phyloP scores from a whole-genome alignment of 2,113 vertebrate species.

The Rattus rattus region DNA sequence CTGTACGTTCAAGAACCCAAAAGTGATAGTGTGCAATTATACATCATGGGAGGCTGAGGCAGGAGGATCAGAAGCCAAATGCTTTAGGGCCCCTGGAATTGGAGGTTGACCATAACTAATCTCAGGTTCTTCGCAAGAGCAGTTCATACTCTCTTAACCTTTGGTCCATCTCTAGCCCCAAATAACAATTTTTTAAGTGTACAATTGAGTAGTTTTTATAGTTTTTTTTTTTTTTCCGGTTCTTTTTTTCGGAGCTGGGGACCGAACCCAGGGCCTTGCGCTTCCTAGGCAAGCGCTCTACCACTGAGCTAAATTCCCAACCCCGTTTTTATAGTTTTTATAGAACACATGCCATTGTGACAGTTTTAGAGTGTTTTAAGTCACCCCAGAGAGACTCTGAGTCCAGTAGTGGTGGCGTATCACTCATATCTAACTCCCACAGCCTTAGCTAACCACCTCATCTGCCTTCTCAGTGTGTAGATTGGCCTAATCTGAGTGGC shows the following conservation, averaged over 20 bases:
- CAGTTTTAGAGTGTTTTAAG: constrained; percentile 17
- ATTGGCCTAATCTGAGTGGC: constrained; percentile 10
- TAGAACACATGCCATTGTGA: not conserved
- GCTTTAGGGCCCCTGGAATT: not conserved
- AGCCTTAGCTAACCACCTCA: not conserved
- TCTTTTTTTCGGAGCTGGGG: too few relatives aligned
- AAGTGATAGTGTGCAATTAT: not conserved
- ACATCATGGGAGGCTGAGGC: not conserved
- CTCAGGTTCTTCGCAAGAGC: not conserved
- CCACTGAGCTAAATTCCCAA: too few relatives aligned
- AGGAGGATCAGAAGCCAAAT: not conserved
- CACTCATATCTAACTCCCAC: not conserved
- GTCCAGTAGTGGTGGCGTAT: not conserved
- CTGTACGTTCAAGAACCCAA: not conserved
- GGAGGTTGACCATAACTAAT: not conserved
- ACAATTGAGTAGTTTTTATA: not conserved
- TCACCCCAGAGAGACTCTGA: not conserved
- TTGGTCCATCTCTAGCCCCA: not conserved
- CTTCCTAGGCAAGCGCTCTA: too few relatives aligned
- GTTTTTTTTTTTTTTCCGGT: not conserved
- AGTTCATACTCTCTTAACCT: not conserved
- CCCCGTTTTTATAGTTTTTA: too few relatives aligned
- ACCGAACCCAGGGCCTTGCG: too few relatives aligned
- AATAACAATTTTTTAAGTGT: not conserved
- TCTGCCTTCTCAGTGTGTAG: not conserved